Base-by-base conservation (phyloP, 2,113 vertebrate genomes). In the Phalacrocorax carbo region DNA sequence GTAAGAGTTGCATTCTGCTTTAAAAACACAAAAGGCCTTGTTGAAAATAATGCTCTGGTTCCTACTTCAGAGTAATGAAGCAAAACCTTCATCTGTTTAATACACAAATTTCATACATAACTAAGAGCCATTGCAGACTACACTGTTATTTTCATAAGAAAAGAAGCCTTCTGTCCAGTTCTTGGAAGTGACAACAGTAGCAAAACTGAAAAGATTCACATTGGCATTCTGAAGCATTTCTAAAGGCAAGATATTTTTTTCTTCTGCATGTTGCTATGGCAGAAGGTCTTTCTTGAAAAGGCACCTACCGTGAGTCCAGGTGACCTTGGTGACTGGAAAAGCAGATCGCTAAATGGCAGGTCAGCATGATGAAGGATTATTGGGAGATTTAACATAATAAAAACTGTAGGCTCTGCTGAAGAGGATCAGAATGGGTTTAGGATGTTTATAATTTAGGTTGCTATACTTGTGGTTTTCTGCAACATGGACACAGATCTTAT, bases 311-410 rank as follows among this genome's bases (percentile, higher is more conserved):
- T 0, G 10, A 71, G 32, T 58, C 64, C 60, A 55, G 78, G 52
- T 95, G 95, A 90, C 95, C 89, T 97, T 82, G 65, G 80, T 72
- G 62, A 72, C 81, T 86, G 9, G 86, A 83, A 93, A 94, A 82
- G 81, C 46, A 88, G 92, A 49, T 89, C 17, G 3, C 3, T 5
- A n/a, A 71, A 51, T 85, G 87, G 66, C 92, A 77, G 78, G 84
- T 96, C 92, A 93, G 95, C 95, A 57, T 36, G 73, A 79, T 49
- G 73, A 72, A 96, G 91, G 94, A 96, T 97, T 96, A 96, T 81
- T 69, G 48, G 58, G 86, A 95, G 96, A 94, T 97, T 96, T 96
- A 95, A 42, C 4, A 0, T 69, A 64, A 87, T 82, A 83, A 88
- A 90, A 95, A n/a, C 60, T 48, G 73, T 61, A 93, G 93, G 57